These are phyloP conservation scores for Cantharis rufa DNA, from an alignment of 2,888 invertebrate species.

Conservation along the genomic window DNA sequence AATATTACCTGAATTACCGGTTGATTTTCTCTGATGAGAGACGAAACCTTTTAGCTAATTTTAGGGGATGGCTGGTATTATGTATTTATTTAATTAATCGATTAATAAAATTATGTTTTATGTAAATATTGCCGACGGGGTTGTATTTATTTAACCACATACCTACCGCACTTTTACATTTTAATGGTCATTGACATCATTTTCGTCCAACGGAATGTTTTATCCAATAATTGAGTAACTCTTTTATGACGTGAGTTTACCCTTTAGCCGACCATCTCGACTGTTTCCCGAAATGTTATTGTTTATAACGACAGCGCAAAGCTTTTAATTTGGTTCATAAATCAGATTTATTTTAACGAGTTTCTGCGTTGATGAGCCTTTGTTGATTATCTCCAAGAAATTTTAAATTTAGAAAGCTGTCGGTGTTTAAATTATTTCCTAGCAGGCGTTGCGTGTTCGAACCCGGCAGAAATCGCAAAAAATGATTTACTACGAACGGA, in stretches of 20 bases:
- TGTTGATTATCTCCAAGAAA: neutral
- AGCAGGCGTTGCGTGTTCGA: neutral
- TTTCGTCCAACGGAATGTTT: neutral
- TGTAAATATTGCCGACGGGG: neutral
- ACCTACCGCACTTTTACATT: neutral
- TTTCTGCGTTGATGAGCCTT: neutral
- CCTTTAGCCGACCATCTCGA: neutral
- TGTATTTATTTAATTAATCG: neutral
- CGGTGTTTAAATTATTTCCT: neutral
- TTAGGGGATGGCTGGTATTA: neutral
- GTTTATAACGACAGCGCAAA: neutral
- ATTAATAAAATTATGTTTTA: neutral
- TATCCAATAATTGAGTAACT: neutral
- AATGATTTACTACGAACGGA: neutral
- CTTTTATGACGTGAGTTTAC: neutral
- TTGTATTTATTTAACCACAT: neutral
- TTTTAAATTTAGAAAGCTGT: neutral
- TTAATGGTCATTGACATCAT: neutral
- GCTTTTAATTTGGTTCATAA: neutral
- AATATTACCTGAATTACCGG: neutral
- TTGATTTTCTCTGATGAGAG: neutral
- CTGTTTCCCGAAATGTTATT: neutral
- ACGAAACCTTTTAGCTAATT: neutral
- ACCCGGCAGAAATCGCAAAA: neutral
- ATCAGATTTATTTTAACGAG: neutral